Percentiles rank a stretch among this genome's conserved stretches.
Conservation (phyloP, 2,113 vertebrate species). For the Scopus umbretta region DNA sequence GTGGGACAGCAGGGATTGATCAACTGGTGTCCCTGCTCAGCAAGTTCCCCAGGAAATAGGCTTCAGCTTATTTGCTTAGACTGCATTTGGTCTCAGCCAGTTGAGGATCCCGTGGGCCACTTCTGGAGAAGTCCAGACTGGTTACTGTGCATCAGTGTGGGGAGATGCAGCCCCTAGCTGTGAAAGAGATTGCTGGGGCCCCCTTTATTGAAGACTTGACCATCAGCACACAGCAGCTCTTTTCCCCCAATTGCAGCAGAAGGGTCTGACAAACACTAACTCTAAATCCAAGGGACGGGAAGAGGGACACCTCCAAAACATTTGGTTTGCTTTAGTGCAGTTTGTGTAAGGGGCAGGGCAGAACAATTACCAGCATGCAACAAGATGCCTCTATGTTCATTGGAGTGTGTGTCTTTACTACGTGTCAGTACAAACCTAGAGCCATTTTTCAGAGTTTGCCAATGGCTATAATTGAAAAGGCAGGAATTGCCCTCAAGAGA, state of each 20-base stretch:
- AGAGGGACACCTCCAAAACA: neutral
- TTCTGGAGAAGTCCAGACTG: neutral
- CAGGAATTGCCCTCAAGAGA: conserved; percentile 69
- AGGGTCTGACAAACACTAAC: neutral
- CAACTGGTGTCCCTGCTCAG: neutral
- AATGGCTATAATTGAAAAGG: conserved; percentile 71
- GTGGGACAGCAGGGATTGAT: neutral
- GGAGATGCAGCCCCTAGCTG: neutral
- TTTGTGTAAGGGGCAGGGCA: neutral
- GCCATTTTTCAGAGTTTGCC: conserved; percentile 75
- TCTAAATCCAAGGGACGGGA: neutral
- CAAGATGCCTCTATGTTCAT: conserved; percentile 17
- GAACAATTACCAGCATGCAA: conserved; percentile 54
- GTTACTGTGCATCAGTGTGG: neutral
- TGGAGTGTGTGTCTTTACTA: conserved; percentile 59
- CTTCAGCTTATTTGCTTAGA: neutral
- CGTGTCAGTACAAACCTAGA: conserved; percentile 66
- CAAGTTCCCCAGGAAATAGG: neutral
- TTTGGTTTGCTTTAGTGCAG: neutral
- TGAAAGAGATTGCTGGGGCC: neutral
- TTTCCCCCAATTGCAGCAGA: neutral
- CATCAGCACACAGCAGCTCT: rapidly evolving
- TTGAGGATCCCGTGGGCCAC: neutral
- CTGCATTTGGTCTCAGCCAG: neutral
- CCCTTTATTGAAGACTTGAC: neutral